These are phyloP conservation scores for Myotis daubentonii DNA, from an alignment of 2,797 vertebrate genomes.

Conservation along the genomic window DNA sequence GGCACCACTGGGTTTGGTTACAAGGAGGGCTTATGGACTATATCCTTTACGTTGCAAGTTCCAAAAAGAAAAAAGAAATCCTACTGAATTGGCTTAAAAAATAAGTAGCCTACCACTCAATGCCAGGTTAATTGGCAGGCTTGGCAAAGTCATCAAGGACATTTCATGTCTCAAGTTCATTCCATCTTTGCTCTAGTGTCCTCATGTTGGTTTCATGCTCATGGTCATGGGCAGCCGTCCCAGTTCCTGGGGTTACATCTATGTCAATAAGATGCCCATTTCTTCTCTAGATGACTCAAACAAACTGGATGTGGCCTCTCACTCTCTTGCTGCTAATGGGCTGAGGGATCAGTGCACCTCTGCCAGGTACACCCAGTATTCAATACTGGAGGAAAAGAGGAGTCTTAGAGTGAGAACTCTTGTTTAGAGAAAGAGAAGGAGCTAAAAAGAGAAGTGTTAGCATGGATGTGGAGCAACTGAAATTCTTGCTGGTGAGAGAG, in stretches of 20 bases:
- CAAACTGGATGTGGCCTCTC: background rate
- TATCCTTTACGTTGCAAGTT: conserved; percentile 26
- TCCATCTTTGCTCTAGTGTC: background rate
- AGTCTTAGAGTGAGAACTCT: background rate
- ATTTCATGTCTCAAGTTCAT: background rate
- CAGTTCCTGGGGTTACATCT: background rate
- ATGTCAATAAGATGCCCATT: background rate
- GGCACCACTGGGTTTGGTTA: background rate
- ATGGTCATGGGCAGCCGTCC: background rate
- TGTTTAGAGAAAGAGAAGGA: background rate
- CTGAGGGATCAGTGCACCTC: background rate
- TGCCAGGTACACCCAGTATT: background rate
- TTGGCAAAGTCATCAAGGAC: background rate
- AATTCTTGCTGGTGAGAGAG: background rate
- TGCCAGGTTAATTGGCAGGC: background rate
- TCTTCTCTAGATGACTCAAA: background rate
- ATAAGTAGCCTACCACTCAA: background rate
- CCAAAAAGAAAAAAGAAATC: background rate
- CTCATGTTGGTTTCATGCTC: background rate
- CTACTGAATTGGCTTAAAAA: conserved; percentile 43
- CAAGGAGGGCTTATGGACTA: background rate
- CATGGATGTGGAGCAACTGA: background rate
- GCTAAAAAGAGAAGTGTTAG: background rate
- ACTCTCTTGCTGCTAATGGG: background rate
- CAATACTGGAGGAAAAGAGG: background rate